Conservation (phyloP, 2,113 vertebrate genomes). For the Numenius arquata region DNA sequence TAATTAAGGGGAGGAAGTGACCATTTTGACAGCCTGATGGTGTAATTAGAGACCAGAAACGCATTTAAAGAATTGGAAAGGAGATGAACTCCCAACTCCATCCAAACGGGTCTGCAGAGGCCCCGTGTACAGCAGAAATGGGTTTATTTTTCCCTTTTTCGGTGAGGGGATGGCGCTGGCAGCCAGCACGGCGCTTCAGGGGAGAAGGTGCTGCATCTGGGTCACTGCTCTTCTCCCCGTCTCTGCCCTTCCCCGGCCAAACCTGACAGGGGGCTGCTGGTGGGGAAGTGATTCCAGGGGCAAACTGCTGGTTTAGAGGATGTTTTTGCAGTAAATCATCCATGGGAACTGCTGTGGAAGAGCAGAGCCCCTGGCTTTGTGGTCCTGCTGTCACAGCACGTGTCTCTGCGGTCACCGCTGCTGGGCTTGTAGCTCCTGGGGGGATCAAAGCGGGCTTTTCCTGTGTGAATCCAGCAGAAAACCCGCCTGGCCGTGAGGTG, state of each 20-base stretch:
- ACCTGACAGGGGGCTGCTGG: background rate
- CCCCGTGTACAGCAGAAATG: background rate
- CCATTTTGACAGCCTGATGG: background rate
- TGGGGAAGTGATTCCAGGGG: background rate
- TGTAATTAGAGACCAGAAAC: background rate
- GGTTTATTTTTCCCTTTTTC: background rate
- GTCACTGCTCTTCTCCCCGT: too few species aligned
- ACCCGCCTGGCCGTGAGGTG: rapidly evolving
- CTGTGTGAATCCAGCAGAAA: background rate
- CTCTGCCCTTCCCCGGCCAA: background rate
- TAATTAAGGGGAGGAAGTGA: background rate
- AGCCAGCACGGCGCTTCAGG: background rate
- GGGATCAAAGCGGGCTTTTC: background rate
- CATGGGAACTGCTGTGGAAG: too few species aligned
- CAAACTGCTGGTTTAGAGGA: background rate
- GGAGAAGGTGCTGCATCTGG: background rate
- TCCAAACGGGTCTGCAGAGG: background rate
- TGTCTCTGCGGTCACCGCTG: background rate
- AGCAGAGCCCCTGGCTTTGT: background rate
- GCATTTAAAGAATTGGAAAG: background rate
- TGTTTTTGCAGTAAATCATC: background rate
- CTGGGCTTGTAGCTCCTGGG: background rate
- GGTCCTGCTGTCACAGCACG: background rate
- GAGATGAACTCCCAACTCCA: background rate
- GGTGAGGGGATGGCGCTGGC: background rate